Conservation (phyloP, 2,797 vertebrate genomes). For the Rhinatrema bivittatum region DNA sequence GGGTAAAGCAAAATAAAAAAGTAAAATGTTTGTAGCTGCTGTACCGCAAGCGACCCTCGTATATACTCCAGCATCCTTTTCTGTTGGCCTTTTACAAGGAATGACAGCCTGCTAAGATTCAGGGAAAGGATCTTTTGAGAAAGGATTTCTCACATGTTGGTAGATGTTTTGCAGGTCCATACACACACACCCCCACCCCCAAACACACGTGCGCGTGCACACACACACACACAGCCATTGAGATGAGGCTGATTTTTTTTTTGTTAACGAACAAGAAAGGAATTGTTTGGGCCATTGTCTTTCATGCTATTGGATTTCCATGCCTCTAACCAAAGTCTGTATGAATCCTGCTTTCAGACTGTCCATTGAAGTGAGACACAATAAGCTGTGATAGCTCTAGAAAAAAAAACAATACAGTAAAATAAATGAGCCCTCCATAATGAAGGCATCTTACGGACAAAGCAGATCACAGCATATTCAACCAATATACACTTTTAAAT, state of each 20-base stretch:
- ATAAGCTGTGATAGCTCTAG: background rate
- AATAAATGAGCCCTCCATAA: background rate
- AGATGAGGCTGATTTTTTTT: slow-evolving; percentile 2
- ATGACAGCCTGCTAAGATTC: no score
- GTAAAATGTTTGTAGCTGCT: no score
- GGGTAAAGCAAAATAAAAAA: no score
- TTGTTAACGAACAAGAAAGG: slow-evolving; percentile 3
- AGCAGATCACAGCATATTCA: background rate
- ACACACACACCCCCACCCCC: background rate
- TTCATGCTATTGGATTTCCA: background rate
- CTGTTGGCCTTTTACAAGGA: no score
- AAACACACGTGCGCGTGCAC: no score
- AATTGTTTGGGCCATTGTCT: background rate
- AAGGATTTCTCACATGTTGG: no score
- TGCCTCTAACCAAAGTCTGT: background rate
- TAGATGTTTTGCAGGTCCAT: no score
- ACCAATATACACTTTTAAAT: background rate
- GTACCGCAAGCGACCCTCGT: no score
- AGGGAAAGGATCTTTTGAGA: no score
- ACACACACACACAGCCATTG: no score
- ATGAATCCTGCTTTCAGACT: no score
- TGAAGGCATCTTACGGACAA: background rate
- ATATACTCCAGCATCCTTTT: no score
- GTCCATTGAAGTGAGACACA: background rate
- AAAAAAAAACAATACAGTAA: background rate